Evolutionary conservation across 2,113 vertebrate genomes (phyloP).

Genomic region (Atlantisia rogersi): DNA sequence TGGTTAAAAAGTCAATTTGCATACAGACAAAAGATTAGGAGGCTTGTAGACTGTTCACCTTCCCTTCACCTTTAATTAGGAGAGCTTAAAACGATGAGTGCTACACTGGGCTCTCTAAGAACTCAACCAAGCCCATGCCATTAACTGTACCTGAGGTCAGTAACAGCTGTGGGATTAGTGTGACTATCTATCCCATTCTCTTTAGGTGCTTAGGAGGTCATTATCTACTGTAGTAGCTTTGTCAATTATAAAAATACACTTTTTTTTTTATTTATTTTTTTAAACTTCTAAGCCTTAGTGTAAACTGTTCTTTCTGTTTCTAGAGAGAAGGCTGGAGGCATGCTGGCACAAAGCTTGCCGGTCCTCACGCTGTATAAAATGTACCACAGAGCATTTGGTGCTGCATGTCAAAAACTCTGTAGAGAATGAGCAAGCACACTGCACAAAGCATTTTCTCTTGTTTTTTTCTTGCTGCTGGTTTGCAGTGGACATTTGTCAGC

Average conservation of each 20-base stretch:
- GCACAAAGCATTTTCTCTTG: background rate
- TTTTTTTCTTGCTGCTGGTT: background rate
- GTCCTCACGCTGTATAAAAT: background rate
- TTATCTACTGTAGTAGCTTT: background rate
- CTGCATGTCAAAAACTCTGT: background rate
- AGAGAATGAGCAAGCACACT: background rate
- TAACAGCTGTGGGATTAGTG: background rate
- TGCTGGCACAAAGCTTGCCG: background rate
- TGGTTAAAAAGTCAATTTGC: background rate
- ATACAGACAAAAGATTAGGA: background rate
- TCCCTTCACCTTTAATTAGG: background rate
- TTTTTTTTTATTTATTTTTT: background rate
- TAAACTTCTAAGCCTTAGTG: background rate
- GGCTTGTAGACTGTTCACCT: background rate
- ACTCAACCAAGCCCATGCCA: background rate
- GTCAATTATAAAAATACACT: background rate
- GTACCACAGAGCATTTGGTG: background rate
- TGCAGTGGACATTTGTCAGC: background rate
- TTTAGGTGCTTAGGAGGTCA: background rate
- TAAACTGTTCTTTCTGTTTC: background rate
- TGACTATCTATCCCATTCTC: background rate
- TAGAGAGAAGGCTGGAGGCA: background rate
- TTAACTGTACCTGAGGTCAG: background rate
- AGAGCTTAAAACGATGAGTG: background rate
- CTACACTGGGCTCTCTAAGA: background rate